phyloP scores from a whole-genome alignment of 2,888 invertebrate species.

The Sepiola atlantica region DNA sequence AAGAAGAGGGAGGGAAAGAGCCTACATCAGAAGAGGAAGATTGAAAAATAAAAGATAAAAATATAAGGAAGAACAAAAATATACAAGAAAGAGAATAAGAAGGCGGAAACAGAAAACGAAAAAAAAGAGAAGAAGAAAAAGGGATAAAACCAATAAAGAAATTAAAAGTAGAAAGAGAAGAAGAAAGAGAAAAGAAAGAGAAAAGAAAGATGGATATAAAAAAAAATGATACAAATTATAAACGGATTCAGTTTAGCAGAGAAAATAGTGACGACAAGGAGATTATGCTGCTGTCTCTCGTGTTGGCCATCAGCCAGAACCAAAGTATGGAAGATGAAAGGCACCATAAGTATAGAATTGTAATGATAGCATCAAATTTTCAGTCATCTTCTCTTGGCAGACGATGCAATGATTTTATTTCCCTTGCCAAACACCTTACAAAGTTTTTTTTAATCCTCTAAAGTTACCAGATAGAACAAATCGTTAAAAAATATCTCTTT shows the following conservation, averaged over 20 bases:
- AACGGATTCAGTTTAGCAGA: neutral
- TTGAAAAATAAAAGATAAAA: neutral
- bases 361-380: slow-evolving; percentile 21
- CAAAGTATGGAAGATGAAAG: slow-evolving; percentile 32
- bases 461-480: slow-evolving; percentile 32
- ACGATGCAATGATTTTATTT: slow-evolving; percentile 33
- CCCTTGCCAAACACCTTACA: slow-evolving; percentile 34
- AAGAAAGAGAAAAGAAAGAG: neutral
- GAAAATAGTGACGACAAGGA: neutral
- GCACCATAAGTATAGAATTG: neutral
- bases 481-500: slow-evolving; percentile 10
- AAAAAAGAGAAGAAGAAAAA: neutral
- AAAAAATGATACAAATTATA: neutral
- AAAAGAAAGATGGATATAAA: neutral
- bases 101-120: neutral
- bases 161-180: neutral
- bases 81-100: neutral
- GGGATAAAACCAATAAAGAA: neutral
- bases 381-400: slow-evolving; percentile 41
- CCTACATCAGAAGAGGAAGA: neutral
- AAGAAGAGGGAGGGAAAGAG: neutral
- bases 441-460: neutral
- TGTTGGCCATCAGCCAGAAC: neutral
- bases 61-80: neutral
- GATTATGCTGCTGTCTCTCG: neutral